Conservation (phyloP, 92 coral and sea anemone genomes). For the Paramuricea clavata region DNA sequence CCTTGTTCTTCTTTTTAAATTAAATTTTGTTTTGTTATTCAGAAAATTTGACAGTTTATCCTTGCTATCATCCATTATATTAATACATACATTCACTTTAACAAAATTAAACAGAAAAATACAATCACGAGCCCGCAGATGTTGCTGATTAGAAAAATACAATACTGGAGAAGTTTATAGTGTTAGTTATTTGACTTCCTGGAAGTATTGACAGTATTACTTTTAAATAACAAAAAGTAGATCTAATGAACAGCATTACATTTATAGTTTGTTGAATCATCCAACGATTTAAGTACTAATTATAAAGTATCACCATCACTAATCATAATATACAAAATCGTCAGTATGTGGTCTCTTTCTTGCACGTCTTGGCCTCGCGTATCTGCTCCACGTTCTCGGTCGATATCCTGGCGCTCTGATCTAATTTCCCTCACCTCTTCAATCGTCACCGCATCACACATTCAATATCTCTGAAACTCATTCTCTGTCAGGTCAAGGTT, state of each 20-base stretch:
- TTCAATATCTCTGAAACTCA: no score
- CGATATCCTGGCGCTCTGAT: conserved; percentile 14
- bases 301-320: conserved; percentile 4
- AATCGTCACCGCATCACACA: no score
- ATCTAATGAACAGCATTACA: conserved; percentile 21
- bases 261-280: neutral
- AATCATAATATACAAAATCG: conserved; percentile 8
- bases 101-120: no score
- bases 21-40: no score
- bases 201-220: neutral
- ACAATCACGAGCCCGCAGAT: conserved; percentile 24
- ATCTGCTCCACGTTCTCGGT: conserved; percentile 18
- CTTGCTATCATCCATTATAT: no score
- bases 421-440: neutral
- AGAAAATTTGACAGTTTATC: no score
- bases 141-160: neutral
- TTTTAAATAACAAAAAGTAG: neutral
- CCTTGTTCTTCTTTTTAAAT: no score
- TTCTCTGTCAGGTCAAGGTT: conserved; percentile 19
- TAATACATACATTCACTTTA: no score
- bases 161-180: neutral
- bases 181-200: conserved; percentile 5
- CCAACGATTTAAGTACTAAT: no score
- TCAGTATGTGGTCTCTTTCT: conserved; percentile 31
- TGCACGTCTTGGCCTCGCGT: conserved; percentile 30